Conservation (phyloP, 2,888 invertebrate genomes). For the Orgyia antiqua region DNA sequence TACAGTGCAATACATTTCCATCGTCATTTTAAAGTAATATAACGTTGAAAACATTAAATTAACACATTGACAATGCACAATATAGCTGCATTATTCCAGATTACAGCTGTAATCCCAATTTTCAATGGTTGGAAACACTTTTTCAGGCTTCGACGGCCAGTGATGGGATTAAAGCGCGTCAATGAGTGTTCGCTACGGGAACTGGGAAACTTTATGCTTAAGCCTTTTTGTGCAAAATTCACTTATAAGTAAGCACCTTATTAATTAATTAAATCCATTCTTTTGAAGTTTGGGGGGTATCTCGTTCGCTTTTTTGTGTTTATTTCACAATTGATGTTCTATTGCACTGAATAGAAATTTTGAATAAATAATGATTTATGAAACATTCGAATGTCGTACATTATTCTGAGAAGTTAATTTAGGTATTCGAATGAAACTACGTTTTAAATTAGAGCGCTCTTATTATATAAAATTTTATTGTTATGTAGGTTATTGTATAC, state of each 20-base stretch:
- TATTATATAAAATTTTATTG: too few species aligned
- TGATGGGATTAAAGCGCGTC: slow-evolving; percentile 49
- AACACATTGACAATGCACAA: slow-evolving; percentile 36
- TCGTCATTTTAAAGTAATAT: too few species aligned
- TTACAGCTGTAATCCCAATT: slow-evolving; percentile 55
- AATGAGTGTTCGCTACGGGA: slow-evolving; percentile 33
- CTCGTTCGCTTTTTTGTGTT: slow-evolving; percentile 29
- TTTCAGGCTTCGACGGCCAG: slow-evolving; percentile 41
- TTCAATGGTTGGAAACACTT: slow-evolving; percentile 44
- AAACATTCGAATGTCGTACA: too few species aligned
- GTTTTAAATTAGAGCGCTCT: too few species aligned
- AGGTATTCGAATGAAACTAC: too few species aligned
- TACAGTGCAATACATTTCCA: too few species aligned
- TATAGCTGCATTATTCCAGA: slow-evolving; percentile 38
- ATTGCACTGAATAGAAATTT: slow-evolving; percentile 1
- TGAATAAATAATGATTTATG: too few species aligned
- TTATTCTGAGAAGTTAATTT: too few species aligned
- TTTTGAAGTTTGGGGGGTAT: slow-evolving; percentile 42
- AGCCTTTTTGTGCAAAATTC: slow-evolving; percentile 51
- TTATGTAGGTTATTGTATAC: too few species aligned
- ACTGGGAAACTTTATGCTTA: slow-evolving; percentile 56
- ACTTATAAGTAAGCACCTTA: slow-evolving; percentile 58
- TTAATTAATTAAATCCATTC: slow-evolving; percentile 59
- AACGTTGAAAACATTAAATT: too few species aligned
- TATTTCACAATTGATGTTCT: slow-evolving; percentile 10